Percentiles rank a stretch among this genome's conserved stretches.
Conservation (phyloP, 2,888 invertebrate species). For the Baronia brevicornis region DNA sequence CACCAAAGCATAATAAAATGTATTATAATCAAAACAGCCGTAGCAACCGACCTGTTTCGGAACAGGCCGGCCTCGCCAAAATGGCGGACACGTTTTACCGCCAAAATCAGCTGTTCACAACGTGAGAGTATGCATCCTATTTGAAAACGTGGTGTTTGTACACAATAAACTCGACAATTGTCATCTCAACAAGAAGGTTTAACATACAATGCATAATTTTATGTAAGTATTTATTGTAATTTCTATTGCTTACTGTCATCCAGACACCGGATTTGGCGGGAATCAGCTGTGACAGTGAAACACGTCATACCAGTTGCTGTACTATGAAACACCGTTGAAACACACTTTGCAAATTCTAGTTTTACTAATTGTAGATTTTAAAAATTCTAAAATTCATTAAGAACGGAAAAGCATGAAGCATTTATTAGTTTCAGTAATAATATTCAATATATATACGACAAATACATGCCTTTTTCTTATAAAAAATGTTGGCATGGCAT, state of each 20-base stretch:
- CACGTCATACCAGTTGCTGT: constrained; percentile 21
- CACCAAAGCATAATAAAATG: constrained; percentile 3
- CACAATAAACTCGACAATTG: constrained; percentile 14
- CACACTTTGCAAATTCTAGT: too few relatives aligned
- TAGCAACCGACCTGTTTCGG: constrained; percentile 22
- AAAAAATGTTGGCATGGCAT: too few relatives aligned
- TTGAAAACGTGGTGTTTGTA: constrained; percentile 1
- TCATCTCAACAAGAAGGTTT: constrained; percentile 15
- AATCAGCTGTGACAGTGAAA: constrained; percentile 28
- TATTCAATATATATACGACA: too few relatives aligned
- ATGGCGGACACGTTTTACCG: constrained; percentile 24
- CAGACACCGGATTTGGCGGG: constrained; percentile 30
- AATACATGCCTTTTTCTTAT: too few relatives aligned
- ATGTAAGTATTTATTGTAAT: constrained; percentile 10
- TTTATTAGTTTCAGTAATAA: too few relatives aligned
- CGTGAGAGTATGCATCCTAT: constrained; percentile 18
- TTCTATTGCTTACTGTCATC: constrained; percentile 8
- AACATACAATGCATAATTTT: constrained; percentile 16
- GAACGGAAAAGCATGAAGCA: too few relatives aligned
- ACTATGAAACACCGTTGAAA: constrained; percentile 17
- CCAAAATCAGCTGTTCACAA: constrained; percentile 29
- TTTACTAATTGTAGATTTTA: too few relatives aligned
- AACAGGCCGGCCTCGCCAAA: constrained; percentile 21
- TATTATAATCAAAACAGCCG: constrained; percentile 7
- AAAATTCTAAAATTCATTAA: too few relatives aligned